phyloP scores from a whole-genome alignment of 2,113 vertebrate genomes.

The Telmatochromis sp. region DNA sequence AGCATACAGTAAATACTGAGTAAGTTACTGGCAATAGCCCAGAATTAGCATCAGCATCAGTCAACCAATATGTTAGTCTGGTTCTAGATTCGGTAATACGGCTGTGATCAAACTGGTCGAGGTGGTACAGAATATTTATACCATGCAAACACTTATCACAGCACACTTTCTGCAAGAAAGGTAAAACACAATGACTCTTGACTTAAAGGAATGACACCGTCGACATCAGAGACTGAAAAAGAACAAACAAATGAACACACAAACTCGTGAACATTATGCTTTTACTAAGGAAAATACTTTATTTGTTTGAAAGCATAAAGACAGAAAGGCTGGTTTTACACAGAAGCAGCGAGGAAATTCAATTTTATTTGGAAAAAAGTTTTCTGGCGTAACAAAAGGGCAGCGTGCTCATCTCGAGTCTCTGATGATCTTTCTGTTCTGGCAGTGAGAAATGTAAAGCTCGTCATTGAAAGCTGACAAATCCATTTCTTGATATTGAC shows the following conservation, averaged over 20 bases:
- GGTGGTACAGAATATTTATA: neutral
- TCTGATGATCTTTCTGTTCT: neutral
- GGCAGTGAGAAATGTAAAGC: neutral
- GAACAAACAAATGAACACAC: neutral
- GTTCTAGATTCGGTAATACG: neutral
- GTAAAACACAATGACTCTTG: neutral
- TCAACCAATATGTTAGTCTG: neutral
- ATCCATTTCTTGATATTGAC: neutral
- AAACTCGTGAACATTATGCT: neutral
- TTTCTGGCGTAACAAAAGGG: neutral
- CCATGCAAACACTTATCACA: neutral
- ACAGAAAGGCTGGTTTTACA: constrained; percentile 21
- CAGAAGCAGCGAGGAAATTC: neutral
- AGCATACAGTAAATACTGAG: neutral
- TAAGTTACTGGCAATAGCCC: neutral
- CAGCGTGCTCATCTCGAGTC: neutral
- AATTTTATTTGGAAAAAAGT: neutral
- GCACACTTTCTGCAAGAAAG: neutral
- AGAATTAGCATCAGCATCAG: neutral
- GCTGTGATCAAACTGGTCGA: neutral
- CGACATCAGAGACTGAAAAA: neutral
- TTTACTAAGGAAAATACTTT: constrained; percentile 68
- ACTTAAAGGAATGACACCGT: neutral
- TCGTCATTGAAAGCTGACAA: neutral
- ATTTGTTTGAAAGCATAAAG: constrained; percentile 32